Evolutionary conservation across 1,140 invertebrate species (phyloP), one percentile per base, ranked within the genome.

Genomic region (Bombus impatiens): DNA sequence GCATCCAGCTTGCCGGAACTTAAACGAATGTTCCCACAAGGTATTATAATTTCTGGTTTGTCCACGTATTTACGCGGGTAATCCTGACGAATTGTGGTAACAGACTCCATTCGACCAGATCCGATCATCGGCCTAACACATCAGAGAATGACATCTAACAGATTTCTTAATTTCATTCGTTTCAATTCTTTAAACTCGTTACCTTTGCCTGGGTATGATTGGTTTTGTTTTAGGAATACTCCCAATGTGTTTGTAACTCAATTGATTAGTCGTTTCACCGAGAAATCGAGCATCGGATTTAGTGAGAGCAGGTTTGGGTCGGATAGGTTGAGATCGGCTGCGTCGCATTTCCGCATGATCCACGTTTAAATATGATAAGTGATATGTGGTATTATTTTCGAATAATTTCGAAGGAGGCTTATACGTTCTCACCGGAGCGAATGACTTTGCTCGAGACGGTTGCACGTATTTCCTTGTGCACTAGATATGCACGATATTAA

Each of bases 11-110:
- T 93, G 78, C 94, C 94, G 32, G 91, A 92, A 37, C 94, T 94
- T 3, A 93, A 91, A 83, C 93, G 94, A 22, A 96, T 94, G 78
- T 95, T 94, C 10, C 93, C 92, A 22, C 91, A 90, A 0, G 96
- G 96, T 35, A 94, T 32, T 15, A 96, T 93, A n/a, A 92, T 74
- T 18, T 93, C 89, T 4, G 93, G 81, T 65, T 90, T 95, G 2
- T 95, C 95, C 57, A 95, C 92, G 1, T 96, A 96, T 93, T 97
- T 97, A 1, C 96, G 95, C 5, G 96, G 95, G 89, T 96, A 97
- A 93, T 97, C 97, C 84, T 96, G 96, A 67, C 96, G 96, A 82
- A 96, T 95, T 0, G 97, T 97, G 1, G 97, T 97, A 68, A 96
- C 92, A 84, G 95, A 96, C 92, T 97, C 96, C 96, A 97, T 97